Evolutionary conservation across 2,888 invertebrate genomes (phyloP).

Genomic region (Stratiomys singularior): DNA sequence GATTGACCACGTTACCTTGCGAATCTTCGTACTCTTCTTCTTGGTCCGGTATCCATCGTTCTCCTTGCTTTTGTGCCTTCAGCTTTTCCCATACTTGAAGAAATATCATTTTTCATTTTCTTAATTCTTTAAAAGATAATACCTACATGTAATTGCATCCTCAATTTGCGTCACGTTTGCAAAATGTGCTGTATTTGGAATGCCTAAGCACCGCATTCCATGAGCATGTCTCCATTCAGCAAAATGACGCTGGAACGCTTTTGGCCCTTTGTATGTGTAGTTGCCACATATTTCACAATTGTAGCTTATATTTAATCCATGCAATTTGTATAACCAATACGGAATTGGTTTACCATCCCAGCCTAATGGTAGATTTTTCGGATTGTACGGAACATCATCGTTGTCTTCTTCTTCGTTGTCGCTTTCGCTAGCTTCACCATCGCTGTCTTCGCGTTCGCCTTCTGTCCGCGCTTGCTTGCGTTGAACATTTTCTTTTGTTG

Average conservation of each 20-base stretch:
- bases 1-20: conserved; percentile 97
- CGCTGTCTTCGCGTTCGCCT: conserved; percentile 91
- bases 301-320: conserved; percentile 98
- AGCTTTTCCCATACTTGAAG: conserved; percentile 95
- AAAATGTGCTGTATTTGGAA: conserved; percentile 99
- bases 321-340: conserved; percentile 98
- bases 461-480: conserved; percentile 96
- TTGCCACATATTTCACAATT: conserved; percentile 99
- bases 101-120: background rate
- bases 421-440: conserved; percentile 84
- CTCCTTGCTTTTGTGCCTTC: conserved; percentile 93
- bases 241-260: conserved; percentile 99
- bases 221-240: conserved; percentile 91
- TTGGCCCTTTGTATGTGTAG: conserved; percentile 97
- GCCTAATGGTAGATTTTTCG: conserved; percentile 97
- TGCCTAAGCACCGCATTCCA: conserved; percentile 98
- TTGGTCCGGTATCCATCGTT: conserved; percentile 95
- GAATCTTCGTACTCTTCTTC: conserved; percentile 99
- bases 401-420: conserved; percentile 89
- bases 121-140: too few relatives aligned
- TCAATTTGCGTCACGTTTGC: conserved; percentile 99
- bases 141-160: conserved; percentile 92
- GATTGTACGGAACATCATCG: conserved; percentile 98
- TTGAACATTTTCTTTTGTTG: conserved; percentile 98
- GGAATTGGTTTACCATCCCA: conserved; percentile 98